A percentile compares a stretch with the other conserved stretches of the same genome.
Conservation (phyloP, 1,140 invertebrate genomes). For the Antheraea mylitta region DNA sequence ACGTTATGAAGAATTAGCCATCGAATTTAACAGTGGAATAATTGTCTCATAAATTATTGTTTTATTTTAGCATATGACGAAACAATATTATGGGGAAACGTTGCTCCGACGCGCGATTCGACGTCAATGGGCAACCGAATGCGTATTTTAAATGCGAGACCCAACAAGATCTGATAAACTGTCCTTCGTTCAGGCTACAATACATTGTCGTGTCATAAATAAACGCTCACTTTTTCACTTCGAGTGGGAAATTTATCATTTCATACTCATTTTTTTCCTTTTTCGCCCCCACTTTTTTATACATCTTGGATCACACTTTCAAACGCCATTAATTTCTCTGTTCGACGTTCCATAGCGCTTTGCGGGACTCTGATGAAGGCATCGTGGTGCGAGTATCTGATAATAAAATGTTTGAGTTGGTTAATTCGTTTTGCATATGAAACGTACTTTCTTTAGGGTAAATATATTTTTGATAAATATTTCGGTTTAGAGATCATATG, state of each 20-base stretch:
- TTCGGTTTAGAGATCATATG: not conserved
- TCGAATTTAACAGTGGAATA: not conserved
- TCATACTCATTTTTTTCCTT: slow-evolving; percentile 50
- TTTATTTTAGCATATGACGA: not conserved
- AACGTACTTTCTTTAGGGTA: slow-evolving; percentile 29
- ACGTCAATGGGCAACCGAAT: slow-evolving; percentile 36
- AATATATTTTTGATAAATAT: not conserved
- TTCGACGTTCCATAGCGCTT: slow-evolving; percentile 55
- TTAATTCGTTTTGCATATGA: slow-evolving; percentile 51
- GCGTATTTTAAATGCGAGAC: slow-evolving; percentile 42
- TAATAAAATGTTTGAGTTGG: slow-evolving; percentile 60
- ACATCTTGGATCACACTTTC: slow-evolving; percentile 72
- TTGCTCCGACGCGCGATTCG: slow-evolving; percentile 15
- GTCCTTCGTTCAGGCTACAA: slow-evolving; percentile 37
- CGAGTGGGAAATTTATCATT: slow-evolving; percentile 67
- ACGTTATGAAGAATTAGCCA: not conserved
- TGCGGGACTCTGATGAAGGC: slow-evolving; percentile 56
- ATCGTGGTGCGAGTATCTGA: slow-evolving; percentile 59
- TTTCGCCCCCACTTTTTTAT: slow-evolving; percentile 46
- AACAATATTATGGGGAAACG: slow-evolving; percentile 17
- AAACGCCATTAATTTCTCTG: slow-evolving; percentile 65
- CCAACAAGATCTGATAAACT: slow-evolving; percentile 59
- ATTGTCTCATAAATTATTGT: not conserved
- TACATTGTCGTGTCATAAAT: slow-evolving; percentile 63
- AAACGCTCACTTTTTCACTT: slow-evolving; percentile 66